Evolutionary conservation across 2,888 invertebrate genomes (phyloP).

Genomic region (Thymelicus acteon): DNA sequence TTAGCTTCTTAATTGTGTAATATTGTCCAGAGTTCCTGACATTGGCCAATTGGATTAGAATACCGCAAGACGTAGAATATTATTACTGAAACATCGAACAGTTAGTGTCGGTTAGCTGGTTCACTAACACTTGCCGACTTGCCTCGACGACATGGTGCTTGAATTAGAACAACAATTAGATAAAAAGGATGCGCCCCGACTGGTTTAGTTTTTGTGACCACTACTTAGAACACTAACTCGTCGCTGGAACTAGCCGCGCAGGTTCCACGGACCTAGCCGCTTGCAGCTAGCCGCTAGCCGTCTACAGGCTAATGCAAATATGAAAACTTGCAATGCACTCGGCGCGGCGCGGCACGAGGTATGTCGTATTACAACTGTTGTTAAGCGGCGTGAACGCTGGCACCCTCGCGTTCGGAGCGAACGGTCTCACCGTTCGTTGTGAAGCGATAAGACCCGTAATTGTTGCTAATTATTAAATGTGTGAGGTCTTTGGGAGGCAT

Average conservation of each 20-base stretch:
- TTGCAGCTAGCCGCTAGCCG: too few relatives aligned
- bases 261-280: background rate
- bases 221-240: constrained; percentile 3
- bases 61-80: too few relatives aligned
- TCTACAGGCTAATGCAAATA: constrained; percentile 7
- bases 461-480: too few relatives aligned
- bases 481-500: too few relatives aligned
- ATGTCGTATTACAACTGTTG: too few relatives aligned
- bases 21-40: background rate
- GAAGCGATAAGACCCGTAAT: too few relatives aligned
- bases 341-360: background rate
- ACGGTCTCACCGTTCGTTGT: too few relatives aligned
- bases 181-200: constrained; percentile 11
- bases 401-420: too few relatives aligned
- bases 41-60: background rate
- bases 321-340: background rate
- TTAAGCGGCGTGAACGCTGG: too few relatives aligned
- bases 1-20: background rate
- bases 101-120: too few relatives aligned
- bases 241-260: constrained; percentile 7
- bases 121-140: too few relatives aligned
- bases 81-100: too few relatives aligned
- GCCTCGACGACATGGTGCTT: background rate
- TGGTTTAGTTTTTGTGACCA: constrained; percentile 14
- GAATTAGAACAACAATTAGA: constrained; percentile 22